phyloP scores from a whole-genome alignment of 2,888 invertebrate genomes.

The Podotricha telesiphe region DNA sequence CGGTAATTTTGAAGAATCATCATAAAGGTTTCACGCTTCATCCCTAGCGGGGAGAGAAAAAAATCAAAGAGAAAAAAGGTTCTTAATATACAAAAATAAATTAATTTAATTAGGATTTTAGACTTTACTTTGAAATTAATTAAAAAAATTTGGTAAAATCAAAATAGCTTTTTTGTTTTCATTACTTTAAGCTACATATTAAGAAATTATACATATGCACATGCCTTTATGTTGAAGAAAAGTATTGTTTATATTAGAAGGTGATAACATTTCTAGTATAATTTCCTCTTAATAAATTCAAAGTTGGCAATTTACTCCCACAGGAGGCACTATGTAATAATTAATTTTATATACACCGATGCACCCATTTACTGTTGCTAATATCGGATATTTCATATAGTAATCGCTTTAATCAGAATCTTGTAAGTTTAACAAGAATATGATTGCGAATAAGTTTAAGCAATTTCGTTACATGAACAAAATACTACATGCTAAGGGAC shows the following conservation, averaged over 20 bases:
- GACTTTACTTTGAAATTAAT: too few species aligned
- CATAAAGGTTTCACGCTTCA: too few species aligned
- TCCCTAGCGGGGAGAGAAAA: too few species aligned
- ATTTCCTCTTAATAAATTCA: slow-evolving; percentile 11
- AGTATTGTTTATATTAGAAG: not conserved
- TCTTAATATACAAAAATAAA: not conserved
- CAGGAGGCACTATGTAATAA: slow-evolving; percentile 43
- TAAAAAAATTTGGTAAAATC: too few species aligned
- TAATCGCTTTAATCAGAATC: slow-evolving; percentile 38
- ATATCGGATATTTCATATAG: slow-evolving; percentile 42
- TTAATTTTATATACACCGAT: slow-evolving; percentile 46
- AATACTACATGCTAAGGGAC: not conserved
- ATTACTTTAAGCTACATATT: too few species aligned
- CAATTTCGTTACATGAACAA: slow-evolving; percentile 6
- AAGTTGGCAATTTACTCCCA: slow-evolving; percentile 46
- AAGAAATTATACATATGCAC: not conserved
- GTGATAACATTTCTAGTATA: slow-evolving; percentile 32
- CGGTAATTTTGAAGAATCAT: too few species aligned
- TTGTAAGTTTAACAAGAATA: slow-evolving; percentile 35
- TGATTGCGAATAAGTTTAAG: slow-evolving; percentile 21
- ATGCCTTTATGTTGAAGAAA: not conserved
- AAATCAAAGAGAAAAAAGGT: not conserved
- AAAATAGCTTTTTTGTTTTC: too few species aligned
- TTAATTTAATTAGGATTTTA: not conserved
- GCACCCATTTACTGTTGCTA: slow-evolving; percentile 44